These are phyloP conservation scores for Apteryx mantelli DNA, from an alignment of 2,113 vertebrate species.

Conservation along the genomic window DNA sequence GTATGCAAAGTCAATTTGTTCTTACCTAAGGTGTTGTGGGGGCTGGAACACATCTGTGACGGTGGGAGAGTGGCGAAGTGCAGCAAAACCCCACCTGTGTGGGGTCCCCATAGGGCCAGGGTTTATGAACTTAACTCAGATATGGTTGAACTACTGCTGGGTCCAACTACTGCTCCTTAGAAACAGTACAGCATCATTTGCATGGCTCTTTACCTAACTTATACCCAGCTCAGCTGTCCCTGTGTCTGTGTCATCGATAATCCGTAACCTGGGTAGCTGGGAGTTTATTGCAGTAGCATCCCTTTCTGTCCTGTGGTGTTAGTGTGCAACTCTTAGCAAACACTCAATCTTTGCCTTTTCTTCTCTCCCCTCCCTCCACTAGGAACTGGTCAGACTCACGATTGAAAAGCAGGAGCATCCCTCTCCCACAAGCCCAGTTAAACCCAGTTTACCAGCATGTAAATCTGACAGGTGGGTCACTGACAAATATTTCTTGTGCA, in stretches of 20 bases:
- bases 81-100: background rate
- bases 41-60: background rate
- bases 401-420: slow-evolving; percentile 97
- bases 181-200: background rate
- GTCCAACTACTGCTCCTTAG: background rate
- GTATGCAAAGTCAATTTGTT: background rate
- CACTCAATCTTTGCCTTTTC: background rate
- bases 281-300: background rate
- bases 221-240: background rate
- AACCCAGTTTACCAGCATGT: slow-evolving; percentile 84
- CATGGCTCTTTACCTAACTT: background rate
- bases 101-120: background rate
- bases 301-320: background rate
- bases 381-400: slow-evolving; percentile 96
- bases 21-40: background rate
- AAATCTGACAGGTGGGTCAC: slow-evolving; percentile 86
- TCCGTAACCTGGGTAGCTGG: background rate
- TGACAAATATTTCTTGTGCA: background rate
- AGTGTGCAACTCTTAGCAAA: background rate
- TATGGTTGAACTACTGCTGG: background rate
- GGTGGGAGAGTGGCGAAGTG: background rate
- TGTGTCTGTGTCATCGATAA: background rate
- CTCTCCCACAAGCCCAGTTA: slow-evolving; percentile 91
- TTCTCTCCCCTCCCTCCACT: background rate
- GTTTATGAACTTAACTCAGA: background rate